Percentiles rank a stretch among this genome's conserved stretches.
Evolutionary conservation across 1,140 invertebrate genomes (phyloP).

Genomic region (Lepeophtheirus salmonis): DNA sequence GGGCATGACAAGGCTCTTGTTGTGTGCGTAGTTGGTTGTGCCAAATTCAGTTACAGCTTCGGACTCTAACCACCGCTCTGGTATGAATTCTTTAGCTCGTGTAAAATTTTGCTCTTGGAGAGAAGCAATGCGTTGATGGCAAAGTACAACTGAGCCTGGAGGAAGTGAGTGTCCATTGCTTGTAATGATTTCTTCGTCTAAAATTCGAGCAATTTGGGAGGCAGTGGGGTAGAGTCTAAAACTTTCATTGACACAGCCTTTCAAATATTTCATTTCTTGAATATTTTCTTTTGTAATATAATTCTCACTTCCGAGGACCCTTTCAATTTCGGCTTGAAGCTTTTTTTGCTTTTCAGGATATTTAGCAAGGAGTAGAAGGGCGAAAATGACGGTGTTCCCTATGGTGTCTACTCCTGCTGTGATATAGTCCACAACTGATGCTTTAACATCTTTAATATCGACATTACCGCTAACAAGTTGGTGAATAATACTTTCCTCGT

Average conservation of each 20-base stretch:
- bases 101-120: conserved; percentile 27
- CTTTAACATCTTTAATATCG: conserved; percentile 57
- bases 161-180: neutral
- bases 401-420: conserved; percentile 67
- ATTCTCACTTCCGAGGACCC: conserved; percentile 20
- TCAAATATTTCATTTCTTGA: conserved; percentile 28
- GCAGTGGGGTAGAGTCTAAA: conserved; percentile 33
- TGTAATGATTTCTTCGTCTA: conserved; percentile 22
- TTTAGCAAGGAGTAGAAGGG: conserved; percentile 26
- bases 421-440: conserved; percentile 63
- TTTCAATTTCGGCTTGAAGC: conserved; percentile 28
- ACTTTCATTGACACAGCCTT: conserved; percentile 34
- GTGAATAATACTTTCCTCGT: conserved; percentile 10
- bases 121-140: conserved; percentile 30
- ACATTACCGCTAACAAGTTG: conserved; percentile 28
- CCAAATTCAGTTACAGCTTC: neutral
- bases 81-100: conserved; percentile 28
- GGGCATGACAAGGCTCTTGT: conserved; percentile 31
- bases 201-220: conserved; percentile 29
- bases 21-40: conserved; percentile 12
- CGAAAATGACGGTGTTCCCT: conserved; percentile 25
- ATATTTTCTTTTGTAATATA: conserved; percentile 20
- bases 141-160: conserved; percentile 26
- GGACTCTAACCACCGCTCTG: conserved; percentile 29
- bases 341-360: conserved; percentile 28